Evolutionary conservation across 2,797 vertebrate genomes (phyloP), one percentile per base, ranked within the genome.

Genomic region (Austrolebias charrua): DNA sequence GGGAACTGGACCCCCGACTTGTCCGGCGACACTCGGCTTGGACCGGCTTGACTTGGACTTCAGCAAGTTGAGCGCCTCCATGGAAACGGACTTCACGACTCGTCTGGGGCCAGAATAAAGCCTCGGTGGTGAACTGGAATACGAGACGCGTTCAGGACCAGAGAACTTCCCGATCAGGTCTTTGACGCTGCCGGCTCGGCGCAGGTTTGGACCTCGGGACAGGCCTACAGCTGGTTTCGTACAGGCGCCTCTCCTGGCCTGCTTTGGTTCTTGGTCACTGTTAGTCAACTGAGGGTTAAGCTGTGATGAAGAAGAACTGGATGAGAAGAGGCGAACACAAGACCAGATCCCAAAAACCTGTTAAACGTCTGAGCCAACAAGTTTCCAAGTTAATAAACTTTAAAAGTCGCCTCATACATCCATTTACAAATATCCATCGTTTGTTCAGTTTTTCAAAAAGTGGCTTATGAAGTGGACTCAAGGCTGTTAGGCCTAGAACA

Each of bases 81-180:
- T 14, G 2, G 55, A 84, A n/a, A 3, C 20, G 1, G 16, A 59
- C 48, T 63, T 80, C 5, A 10, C n/a, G 28, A 63, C 20, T 57
- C 0, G 60, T 55, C n/a, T 62, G 12, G 12, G 13, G 59, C 57
- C 79, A n/a, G 51, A 52, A 1, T 18, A 15, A n/a, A 55, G 63
- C 16, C 63, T 73, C 46, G 20, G 63, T 10, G 63, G 54, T 10
- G 69, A 69, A 33, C 51, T 48, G 1, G 47, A 52, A 11, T 47
- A 13, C 9, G 31, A 44, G 49, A 54, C 33, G 0, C 18, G 15
- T 14, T 82, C 79, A 0, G 59, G 58, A 55, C 57, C 66, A 0
- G 91, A 90, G 69, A 92, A 92, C 78, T 69, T 90, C 63, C 16
- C 56, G 65, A 92, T 90, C 65, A 93, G 85, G 35, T 88, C 58